Base-by-base conservation (phyloP, 35 echinoderm and acorn worm species). In the Eucidaris tribuloides region DNA sequence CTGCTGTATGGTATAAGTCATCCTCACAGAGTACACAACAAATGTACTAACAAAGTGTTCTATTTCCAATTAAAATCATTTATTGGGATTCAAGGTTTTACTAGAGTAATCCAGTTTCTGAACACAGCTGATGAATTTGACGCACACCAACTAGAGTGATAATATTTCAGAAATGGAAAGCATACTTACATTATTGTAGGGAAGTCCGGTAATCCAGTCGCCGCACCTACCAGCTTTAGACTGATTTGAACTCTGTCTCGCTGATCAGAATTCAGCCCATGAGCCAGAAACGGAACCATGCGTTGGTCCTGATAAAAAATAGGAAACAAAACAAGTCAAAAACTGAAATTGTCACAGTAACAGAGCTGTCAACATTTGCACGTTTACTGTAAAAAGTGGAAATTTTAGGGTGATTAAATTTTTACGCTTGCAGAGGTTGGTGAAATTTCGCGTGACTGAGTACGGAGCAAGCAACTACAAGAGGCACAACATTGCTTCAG, bases 111-210 rank as follows among this genome's bases (percentile, higher is more conserved):
- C n/a, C n/a, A n/a, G n/a, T n/a, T n/a, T n/a, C n/a, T n/a, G n/a
- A n/a, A n/a, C n/a, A n/a, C n/a, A n/a, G n/a, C n/a, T n/a, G n/a
- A n/a, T n/a, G n/a, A n/a, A n/a, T n/a, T n/a, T n/a, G n/a, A n/a
- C n/a, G n/a, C n/a, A n/a, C n/a, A n/a, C n/a, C n/a, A n/a, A n/a
- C n/a, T n/a, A n/a, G n/a, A n/a, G n/a, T n/a, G n/a, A n/a, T n/a
- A n/a, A n/a, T n/a, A n/a, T n/a, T n/a, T n/a, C n/a, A n/a, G n/a
- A n/a, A n/a, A n/a, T n/a, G n/a, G n/a, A n/a, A n/a, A n/a, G n/a
- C n/a, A n/a, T 60, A 84, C 91, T 93, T 78, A 93, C 91, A 88
- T 77, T 19, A 84, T 88, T 63, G 80, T 78, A 3, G 84, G 81
- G 59, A 93, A 93, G 23, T 93, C 85, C 18, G 79, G 85, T 7